phyloP scores from a whole-genome alignment of 2,888 invertebrate species.

The Drosophila kambysellisi region DNA sequence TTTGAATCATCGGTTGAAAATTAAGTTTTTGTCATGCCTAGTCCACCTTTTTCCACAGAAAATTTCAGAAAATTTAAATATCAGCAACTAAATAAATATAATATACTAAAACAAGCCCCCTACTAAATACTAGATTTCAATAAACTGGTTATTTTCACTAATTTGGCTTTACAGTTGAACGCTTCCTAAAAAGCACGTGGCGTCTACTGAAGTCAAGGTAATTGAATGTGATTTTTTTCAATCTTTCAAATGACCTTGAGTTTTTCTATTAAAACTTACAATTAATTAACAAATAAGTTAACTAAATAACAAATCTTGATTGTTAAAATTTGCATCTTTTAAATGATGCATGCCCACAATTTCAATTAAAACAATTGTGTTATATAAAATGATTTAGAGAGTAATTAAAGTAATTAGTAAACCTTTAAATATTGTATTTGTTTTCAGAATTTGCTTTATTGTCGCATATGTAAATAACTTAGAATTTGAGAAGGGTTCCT shows the following conservation, averaged over 20 bases:
- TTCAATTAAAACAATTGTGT: constrained; percentile 16
- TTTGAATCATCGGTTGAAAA: background rate
- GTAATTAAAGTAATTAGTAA: background rate
- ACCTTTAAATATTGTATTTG: background rate
- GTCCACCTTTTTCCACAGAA: background rate
- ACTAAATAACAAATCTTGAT: constrained; percentile 40
- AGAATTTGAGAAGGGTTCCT: constrained; percentile 27
- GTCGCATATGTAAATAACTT: constrained; percentile 40
- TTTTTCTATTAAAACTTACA: constrained; percentile 46
- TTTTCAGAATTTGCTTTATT: constrained; percentile 45
- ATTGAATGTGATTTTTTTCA: constrained; percentile 48
- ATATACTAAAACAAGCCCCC: background rate
- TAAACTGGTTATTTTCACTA: constrained; percentile 58
- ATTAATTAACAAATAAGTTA: constrained; percentile 30
- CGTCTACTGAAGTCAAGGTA: constrained; percentile 50
- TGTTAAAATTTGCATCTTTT: constrained; percentile 48
- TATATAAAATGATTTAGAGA: background rate
- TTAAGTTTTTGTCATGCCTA: background rate
- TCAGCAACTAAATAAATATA: background rate
- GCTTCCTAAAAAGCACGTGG: constrained; percentile 64
- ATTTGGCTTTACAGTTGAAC: constrained; percentile 43
- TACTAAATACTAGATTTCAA: constrained; percentile 1
- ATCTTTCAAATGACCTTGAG: constrained; percentile 57
- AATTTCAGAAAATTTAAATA: background rate
- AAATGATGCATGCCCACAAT: constrained; percentile 4